Base-by-base conservation (phyloP, 2,113 vertebrate genomes). In the Menura novaehollandiae region DNA sequence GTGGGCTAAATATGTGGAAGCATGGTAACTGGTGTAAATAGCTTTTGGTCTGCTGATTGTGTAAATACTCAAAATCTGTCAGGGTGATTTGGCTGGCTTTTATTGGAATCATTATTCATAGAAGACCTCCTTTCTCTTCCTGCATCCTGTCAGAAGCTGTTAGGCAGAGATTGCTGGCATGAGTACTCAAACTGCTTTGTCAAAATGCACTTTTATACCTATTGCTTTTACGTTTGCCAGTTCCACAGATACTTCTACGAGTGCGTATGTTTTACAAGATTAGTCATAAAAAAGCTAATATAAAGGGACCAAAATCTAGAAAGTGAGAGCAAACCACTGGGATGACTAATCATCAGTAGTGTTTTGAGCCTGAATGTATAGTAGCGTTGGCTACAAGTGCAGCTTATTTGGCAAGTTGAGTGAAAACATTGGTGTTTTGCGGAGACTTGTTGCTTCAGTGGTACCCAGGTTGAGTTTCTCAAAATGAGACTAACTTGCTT, bases 21-120 rank as follows among this genome's bases (percentile, higher is more conserved):
- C 85, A 14, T 81, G 91, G 79, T 59, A 86, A 60, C 43, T 87
- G 59, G 9, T 89, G 39, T 89, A 89, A 87, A 77, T 93, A 88
- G 72, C 92, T 94, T 93, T 89, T 93, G 85, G 92, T 85, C 85
- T 96, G 64, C 41, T 84, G 72, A 62, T 59, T 49, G 14, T 86
- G 60, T 85, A 94, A 93, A 93, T 90, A 86, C 66, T 92, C 17
- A 13, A 59, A 86, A 85, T 68, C 83, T 78, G 56, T 52, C 56
- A 60, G 84, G 60, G 58, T 75, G 68, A 68, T 78, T 92, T 95
- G 66, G 37, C 49, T 81, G 49, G 56, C 39, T 91, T 86, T 89
- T 88, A 60, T 32, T 95, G 60, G 86, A 92, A 84, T 68, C 39
- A 16, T 92, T 88, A 68, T 85, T 94, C 37, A 20, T 63, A 41